These are phyloP conservation scores for Eclectus roratus DNA, from an alignment of 2,113 vertebrate species.

Conservation along the genomic window DNA sequence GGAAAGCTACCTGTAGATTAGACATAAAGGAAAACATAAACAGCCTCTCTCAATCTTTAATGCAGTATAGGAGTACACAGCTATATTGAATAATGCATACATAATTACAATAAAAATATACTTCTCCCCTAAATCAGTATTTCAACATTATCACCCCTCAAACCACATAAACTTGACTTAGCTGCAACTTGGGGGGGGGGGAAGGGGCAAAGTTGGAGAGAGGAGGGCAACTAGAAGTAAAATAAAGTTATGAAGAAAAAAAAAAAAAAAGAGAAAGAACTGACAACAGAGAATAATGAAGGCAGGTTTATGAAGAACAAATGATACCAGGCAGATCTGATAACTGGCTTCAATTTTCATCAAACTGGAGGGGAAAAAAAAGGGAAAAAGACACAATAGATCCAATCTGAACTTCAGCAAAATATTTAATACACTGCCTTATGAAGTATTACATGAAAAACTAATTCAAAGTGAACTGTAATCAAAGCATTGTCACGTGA, in stretches of 20 bases:
- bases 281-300: slow-evolving; percentile 15
- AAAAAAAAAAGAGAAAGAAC: background rate
- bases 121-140: background rate
- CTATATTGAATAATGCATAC: background rate
- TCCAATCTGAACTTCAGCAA: slow-evolving; percentile 19
- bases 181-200: background rate
- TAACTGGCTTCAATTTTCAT: slow-evolving; percentile 26
- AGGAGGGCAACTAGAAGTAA: background rate
- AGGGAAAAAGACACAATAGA: background rate
- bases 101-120: background rate
- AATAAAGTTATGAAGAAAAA: background rate
- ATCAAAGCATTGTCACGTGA: background rate
- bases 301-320: slow-evolving; percentile 5
- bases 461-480: background rate
- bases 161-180: background rate
- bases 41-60: background rate
- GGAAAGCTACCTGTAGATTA: background rate
- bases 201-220: background rate
- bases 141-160: background rate
- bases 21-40: background rate
- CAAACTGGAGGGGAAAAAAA: background rate
- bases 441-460: slow-evolving; percentile 11
- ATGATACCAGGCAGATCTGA: background rate
- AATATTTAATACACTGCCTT: slow-evolving; percentile 34
- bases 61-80: background rate